phyloP scores from a whole-genome alignment of 2,797 vertebrate species.

The Urophycis tenuis region DNA sequence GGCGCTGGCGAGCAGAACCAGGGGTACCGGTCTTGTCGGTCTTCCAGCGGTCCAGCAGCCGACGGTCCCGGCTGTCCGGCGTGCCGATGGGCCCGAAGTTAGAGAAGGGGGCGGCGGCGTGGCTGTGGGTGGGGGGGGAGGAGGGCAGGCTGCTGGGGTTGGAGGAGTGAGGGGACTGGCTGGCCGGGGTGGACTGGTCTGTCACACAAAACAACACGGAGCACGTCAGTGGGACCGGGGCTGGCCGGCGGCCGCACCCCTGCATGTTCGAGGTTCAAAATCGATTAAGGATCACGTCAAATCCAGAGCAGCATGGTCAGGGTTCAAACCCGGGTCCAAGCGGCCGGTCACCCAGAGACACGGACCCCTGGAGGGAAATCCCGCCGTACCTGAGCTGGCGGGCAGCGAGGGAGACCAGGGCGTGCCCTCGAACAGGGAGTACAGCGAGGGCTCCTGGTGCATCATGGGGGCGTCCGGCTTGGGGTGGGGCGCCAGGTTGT shows the following conservation, averaged over 20 bases:
- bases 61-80: constrained; percentile 87
- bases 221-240: not conserved
- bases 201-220: constrained; percentile 20
- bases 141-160: constrained; percentile 97
- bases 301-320: not conserved
- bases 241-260: no score
- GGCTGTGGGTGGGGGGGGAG: constrained; percentile 94
- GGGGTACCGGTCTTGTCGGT: constrained; percentile 83
- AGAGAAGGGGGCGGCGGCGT: constrained; percentile 85
- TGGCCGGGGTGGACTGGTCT: constrained; percentile 99
- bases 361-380: no score
- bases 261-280: no score
- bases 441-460: constrained; percentile 92
- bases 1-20: not conserved
- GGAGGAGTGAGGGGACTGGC: constrained; percentile 97
- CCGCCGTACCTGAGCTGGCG: constrained; percentile 85
- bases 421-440: constrained; percentile 93
- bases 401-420: constrained; percentile 96
- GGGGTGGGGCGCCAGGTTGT: constrained; percentile 78
- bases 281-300: no score
- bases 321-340: no score
- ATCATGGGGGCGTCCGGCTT: constrained; percentile 80
- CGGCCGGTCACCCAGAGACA: no score
- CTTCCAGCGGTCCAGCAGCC: constrained; percentile 90
- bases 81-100: constrained; percentile 96